Base-by-base conservation (phyloP, 2,113 vertebrate species). In the Poeciliopsis retropinna region DNA sequence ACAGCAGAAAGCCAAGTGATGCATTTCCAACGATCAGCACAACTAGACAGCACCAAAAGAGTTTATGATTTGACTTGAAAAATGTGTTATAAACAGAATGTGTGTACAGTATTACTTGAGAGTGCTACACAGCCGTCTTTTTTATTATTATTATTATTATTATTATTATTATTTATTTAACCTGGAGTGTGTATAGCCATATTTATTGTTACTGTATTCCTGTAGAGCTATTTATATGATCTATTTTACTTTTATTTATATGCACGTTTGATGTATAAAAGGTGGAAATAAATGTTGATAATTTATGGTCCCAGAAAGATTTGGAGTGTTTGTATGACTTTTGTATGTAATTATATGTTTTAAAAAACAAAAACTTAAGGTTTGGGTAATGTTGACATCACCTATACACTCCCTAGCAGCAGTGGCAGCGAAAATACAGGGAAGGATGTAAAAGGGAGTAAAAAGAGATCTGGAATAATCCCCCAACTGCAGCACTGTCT, bases 241-340 rank as follows among this genome's bases (percentile, higher is more conserved):
- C 69, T 47, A 75, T 80, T 92, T 91, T 73, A 81, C 32, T 90
- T 92, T 89, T 83, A 87, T 91, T 83, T 87, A 85, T 87, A 88
- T 87, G 91, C 87, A 87, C 87, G 90, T 84, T 93, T 90, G 90
- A 88, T 93, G 90, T 89, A 86, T 78, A 86, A 89, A 89, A 86
- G 88, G 84, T 93, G 87, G 70, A 88, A 93, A 93, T 93, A 93
- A 85, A 92, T 88, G 86, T 94, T 85, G 80, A 60, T 74, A 39
- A 85, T 91, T 94, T 90, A 85, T 90, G 73, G 89, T 79, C 73
- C 67, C 67, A 47, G 64, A n/a, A 69, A 15, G 80, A 5, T 76
- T 17, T 54, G 80, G 4, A 1, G 8, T 28, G n/a, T 28, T 57
- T 57, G 17, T 54, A n/a, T 57, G n/a, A 57, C 51, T n/a, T 25